These are phyloP conservation scores for Loripinus fragilis DNA, from an alignment of 2,888 invertebrate genomes.

Conservation along the genomic window DNA sequence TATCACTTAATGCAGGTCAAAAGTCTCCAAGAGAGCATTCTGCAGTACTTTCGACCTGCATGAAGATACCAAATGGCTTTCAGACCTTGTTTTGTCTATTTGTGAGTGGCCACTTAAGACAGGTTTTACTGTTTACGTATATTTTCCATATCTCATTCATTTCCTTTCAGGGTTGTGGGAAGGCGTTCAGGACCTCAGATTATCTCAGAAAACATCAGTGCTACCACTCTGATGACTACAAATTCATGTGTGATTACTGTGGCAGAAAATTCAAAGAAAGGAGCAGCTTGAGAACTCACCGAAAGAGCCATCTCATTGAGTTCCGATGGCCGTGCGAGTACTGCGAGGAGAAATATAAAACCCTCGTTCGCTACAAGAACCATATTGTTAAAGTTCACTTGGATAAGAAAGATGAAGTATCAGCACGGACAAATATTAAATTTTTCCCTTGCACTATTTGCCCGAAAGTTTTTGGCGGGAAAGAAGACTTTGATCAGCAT, in stretches of 20 bases:
- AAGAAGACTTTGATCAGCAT: slow-evolving; percentile 52
- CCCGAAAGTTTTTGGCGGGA: slow-evolving; percentile 48
- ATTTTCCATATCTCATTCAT: no score
- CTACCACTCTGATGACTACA: background rate
- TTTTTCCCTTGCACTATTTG: slow-evolving; percentile 50
- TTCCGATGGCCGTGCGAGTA: slow-evolving; percentile 50
- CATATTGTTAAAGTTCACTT: slow-evolving; percentile 49
- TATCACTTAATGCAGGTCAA: no score
- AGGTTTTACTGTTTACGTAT: no score
- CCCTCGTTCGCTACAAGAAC: slow-evolving; percentile 48
- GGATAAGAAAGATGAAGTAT: slow-evolving; percentile 46
- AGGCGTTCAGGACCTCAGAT: slow-evolving; percentile 45
- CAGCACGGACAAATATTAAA: slow-evolving; percentile 44
- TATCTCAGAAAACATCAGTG: slow-evolving; percentile 44
- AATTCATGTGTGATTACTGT: slow-evolving; percentile 55
- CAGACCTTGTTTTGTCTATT: no score
- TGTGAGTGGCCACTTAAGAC: no score
- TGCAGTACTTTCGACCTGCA: no score
- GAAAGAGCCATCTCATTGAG: slow-evolving; percentile 41
- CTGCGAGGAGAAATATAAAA: slow-evolving; percentile 46
- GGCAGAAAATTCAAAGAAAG: slow-evolving; percentile 54
- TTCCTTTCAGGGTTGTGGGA: slow-evolving; percentile 47
- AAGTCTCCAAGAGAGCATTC: no score
- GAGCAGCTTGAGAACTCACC: slow-evolving; percentile 46
- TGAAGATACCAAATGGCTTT: no score